Percentiles rank a stretch among this genome's conserved stretches.
Evolutionary conservation across 2,797 vertebrate species (phyloP).

Genomic region (Gallinago solitaria): DNA sequence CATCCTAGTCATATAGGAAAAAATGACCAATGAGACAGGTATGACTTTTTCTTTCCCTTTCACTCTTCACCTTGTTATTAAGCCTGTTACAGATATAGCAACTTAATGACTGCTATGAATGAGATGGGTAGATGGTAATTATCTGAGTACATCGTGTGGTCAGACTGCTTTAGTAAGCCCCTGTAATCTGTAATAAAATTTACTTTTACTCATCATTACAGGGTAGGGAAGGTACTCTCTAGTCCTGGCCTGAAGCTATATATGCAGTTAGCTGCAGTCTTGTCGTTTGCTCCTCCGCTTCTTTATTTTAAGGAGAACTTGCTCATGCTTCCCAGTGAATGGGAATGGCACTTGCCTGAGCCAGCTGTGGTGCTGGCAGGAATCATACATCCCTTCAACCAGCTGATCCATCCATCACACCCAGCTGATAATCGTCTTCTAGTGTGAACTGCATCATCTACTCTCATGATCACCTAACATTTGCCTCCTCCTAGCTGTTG

Average conservation of each 20-base stretch:
- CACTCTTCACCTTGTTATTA: constrained; percentile 4
- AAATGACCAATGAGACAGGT: not conserved
- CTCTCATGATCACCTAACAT: not conserved
- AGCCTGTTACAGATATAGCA: not conserved
- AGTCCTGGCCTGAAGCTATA: not conserved
- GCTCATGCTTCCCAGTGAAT: not conserved
- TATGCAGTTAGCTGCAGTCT: not conserved
- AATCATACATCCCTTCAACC: not conserved
- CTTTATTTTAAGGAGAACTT: not conserved
- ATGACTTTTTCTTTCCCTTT: not conserved
- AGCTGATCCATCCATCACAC: not conserved
- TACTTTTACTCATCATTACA: not conserved
- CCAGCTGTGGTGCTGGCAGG: not conserved
- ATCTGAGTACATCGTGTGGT: not conserved
- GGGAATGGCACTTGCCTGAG: not conserved
- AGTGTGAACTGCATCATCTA: not conserved
- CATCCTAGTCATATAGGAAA: not conserved
- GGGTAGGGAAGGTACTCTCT: not conserved
- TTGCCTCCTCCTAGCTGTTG: not conserved
- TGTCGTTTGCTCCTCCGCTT: fast-evolving
- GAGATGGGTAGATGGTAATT: not conserved
- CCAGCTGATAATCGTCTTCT: not conserved
- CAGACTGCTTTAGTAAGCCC: not conserved
- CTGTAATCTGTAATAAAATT: not conserved
- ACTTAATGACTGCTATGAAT: not conserved